These are phyloP conservation scores for Lampris incognitus DNA, from an alignment of 2,113 vertebrate genomes.

Conservation along the genomic window DNA sequence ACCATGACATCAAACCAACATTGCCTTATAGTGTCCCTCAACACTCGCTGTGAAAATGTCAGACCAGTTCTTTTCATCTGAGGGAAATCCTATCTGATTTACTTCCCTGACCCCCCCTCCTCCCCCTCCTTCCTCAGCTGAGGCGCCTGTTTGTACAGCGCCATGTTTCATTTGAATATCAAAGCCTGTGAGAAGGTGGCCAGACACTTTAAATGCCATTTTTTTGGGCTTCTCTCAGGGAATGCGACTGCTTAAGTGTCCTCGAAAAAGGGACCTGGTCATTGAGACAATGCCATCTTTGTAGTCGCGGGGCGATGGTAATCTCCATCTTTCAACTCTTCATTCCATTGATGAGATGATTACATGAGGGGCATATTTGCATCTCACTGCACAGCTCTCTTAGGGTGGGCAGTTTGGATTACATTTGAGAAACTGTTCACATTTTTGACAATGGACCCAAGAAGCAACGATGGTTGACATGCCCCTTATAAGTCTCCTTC, in stretches of 20 bases:
- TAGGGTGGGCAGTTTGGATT: constrained; percentile 19
- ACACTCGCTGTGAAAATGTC: constrained; percentile 76
- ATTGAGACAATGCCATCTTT: constrained; percentile 71
- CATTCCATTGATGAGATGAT: constrained; percentile 46
- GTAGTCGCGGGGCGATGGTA: constrained; percentile 53
- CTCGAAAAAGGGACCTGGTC: constrained; percentile 68
- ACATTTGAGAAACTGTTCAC: constrained; percentile 49
- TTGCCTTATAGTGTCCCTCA: constrained; percentile 71
- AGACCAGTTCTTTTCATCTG: constrained; percentile 76
- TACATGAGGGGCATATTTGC: constrained; percentile 58
- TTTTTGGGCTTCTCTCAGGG: constrained; percentile 67
- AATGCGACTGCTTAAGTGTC: constrained; percentile 75
- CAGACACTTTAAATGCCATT: constrained; percentile 77
- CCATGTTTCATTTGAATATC: constrained; percentile 84
- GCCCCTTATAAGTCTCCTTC: constrained; percentile 5
- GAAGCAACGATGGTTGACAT: constrained; percentile 20
- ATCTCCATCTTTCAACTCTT: constrained; percentile 62
- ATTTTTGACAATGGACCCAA: constrained; percentile 43
- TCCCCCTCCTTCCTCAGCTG: constrained; percentile 53
- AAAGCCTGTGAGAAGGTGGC: constrained; percentile 76
- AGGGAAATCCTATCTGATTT: constrained; percentile 78
- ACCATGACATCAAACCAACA: constrained; percentile 79
- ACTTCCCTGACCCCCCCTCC: constrained; percentile 37
- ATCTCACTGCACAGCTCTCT: constrained; percentile 51
- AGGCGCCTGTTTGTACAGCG: constrained; percentile 70